Percentiles rank a stretch among this genome's conserved stretches.
These are phyloP conservation scores for Tanytarsus gracilentus DNA, from an alignment of 2,888 invertebrate genomes.

Conservation along the genomic window DNA sequence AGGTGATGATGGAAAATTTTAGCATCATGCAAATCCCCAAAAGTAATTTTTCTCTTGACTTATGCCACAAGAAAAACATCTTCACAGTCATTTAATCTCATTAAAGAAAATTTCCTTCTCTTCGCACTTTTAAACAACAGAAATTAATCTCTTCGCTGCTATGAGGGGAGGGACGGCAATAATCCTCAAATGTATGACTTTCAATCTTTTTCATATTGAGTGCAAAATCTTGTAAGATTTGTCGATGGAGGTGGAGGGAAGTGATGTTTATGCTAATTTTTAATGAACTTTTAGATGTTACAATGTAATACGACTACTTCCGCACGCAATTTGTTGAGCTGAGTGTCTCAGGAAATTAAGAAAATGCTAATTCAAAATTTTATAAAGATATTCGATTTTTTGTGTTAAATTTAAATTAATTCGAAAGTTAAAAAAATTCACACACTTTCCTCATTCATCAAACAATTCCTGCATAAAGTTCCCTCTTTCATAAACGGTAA, in stretches of 20 bases:
- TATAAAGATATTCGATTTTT: not conserved
- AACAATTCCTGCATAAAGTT: too few relatives aligned
- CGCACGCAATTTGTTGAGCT: slow-evolving; percentile 17
- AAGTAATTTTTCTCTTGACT: not conserved
- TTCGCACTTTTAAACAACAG: not conserved
- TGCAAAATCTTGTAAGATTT: slow-evolving; percentile 22
- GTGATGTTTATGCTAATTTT: slow-evolving; percentile 24
- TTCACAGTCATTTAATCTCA: slow-evolving; percentile 28
- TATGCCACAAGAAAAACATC: too few relatives aligned
- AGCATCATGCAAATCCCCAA: too few relatives aligned
- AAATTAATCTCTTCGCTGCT: not conserved
- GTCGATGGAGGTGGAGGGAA: not conserved
- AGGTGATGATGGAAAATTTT: too few relatives aligned
- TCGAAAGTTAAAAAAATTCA: too few relatives aligned
- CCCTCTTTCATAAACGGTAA: too few relatives aligned
- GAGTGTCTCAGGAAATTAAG: slow-evolving; percentile 24
- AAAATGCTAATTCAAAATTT: slow-evolving; percentile 24
- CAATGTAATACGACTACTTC: too few relatives aligned
- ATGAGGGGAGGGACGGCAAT: slow-evolving; percentile 28
- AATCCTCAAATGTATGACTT: slow-evolving; percentile 17
- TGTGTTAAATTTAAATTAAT: not conserved
- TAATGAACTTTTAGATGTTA: slow-evolving; percentile 24
- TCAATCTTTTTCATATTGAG: slow-evolving; percentile 8
- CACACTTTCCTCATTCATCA: too few relatives aligned
- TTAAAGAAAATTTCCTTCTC: not conserved